Base-by-base conservation (phyloP, 2,113 vertebrate species). In the Gobiocypris rarus region DNA sequence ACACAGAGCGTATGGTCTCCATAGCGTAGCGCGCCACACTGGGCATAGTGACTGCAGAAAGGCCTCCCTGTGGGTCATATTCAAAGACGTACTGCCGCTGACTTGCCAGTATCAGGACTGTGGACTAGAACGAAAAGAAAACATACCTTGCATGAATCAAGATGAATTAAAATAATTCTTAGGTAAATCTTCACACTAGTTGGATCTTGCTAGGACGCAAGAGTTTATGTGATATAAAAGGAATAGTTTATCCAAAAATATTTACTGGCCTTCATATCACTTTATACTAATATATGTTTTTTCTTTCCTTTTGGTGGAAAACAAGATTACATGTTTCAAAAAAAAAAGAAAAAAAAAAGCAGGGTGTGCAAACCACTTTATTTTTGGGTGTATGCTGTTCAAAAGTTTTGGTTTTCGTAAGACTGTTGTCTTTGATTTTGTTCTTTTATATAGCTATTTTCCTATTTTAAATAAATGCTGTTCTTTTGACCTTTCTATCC, bases 21-120 rank as follows among this genome's bases (percentile, higher is more conserved):
- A 99, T 98, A 89, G 96, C 97, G 87, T 99, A 98, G 83, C 98
- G 97, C 14, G 98, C 97, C 38, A 99, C 96, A 0, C 97, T 99
- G 85, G 98, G 98, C 98, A 99, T 99, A 43, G 97, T 98, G 91
- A 99, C 95, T 76, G 97, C 97, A 0, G 96, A 96, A 9, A 99
- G 95, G 28, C 96, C 94, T 86, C 99, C 98, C 92, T 97, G 91
- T 83, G 96, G 91, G 88, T 99, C 97, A 0, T 98, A 98, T 67
- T 99, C 97, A 3, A 99, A 99, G 91, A 98, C 98, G 92, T 99
- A 99, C 90, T 99, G 98, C 61, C 98, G 93, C 89, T 99, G 98
- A 93, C 98, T 99, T 88, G 98, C 97, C 65, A 99, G 96, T 91
- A 99, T 95, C 65, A 99, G 96, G 75, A 99, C 97, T 96, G 98